Conservation (phyloP, 2,888 invertebrate species). For the Tiphia femorata region DNA sequence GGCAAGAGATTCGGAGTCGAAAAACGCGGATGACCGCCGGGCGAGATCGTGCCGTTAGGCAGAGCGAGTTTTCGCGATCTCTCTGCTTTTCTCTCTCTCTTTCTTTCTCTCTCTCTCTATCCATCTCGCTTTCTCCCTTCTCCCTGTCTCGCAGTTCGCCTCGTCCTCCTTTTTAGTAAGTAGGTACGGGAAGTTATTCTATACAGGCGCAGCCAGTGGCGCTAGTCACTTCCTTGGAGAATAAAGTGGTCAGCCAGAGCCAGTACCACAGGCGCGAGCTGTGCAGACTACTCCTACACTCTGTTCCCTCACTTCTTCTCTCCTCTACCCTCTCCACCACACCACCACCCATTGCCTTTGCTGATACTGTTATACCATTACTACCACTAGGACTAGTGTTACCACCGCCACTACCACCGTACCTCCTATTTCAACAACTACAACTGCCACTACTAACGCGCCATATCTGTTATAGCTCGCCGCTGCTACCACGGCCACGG, state of each 20-base stretch:
- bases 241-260: conserved; percentile 16
- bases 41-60: conserved; percentile 16
- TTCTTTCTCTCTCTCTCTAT: conserved; percentile 14
- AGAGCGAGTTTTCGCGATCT: conserved; percentile 38
- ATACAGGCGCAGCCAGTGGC: background rate
- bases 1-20: conserved; percentile 23
- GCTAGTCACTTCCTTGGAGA: conserved; percentile 8
- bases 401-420: background rate
- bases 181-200: conserved; percentile 11
- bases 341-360: background rate
- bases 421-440: background rate
- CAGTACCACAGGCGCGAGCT: conserved; percentile 1
- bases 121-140: conserved; percentile 3
- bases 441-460: background rate
- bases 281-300: background rate
- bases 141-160: background rate
- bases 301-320: background rate
- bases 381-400: no score
- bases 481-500: background rate
- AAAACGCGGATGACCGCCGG: conserved; percentile 3
- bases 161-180: conserved; percentile 7
- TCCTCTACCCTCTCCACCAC: background rate
- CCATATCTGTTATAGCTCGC: background rate
- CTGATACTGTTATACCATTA: background rate
- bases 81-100: conserved; percentile 19